Evolutionary conservation across 2,797 vertebrate species (phyloP).

Genomic region (Microctenopoma lineatum): DNA sequence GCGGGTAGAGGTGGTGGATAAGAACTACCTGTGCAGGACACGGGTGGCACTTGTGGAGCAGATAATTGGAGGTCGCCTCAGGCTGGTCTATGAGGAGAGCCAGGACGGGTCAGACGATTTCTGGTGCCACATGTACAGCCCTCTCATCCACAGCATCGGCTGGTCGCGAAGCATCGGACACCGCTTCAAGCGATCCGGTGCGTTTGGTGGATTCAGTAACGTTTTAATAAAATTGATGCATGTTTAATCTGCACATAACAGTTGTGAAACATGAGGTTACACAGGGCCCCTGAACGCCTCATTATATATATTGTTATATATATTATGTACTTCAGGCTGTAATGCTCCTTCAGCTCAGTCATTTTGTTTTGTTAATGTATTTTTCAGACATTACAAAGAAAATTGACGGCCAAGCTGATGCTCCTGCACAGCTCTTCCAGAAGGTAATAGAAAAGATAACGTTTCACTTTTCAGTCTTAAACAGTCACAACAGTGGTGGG

Average conservation of each 20-base stretch:
- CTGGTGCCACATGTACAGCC: constrained; percentile 99
- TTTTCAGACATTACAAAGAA: constrained; percentile 92
- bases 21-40: constrained; percentile 96
- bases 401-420: constrained; percentile 93
- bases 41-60: constrained; percentile 95
- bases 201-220: constrained; percentile 40
- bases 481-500: no score
- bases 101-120: constrained; percentile 96
- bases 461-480: background rate
- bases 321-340: no score
- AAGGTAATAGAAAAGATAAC: constrained; percentile 84
- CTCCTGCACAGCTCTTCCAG: constrained; percentile 90
- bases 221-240: background rate
- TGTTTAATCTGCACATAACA: no score
- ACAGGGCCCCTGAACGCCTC: no score
- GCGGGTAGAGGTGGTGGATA: constrained; percentile 98
- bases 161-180: constrained; percentile 99
- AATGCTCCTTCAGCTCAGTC: background rate
- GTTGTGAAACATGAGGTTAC: no score
- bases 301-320: no score
- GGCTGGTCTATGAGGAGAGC: constrained; percentile 95
- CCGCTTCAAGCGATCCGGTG: constrained; percentile 97
- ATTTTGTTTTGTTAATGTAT: constrained; percentile 12
- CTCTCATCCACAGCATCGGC: constrained; percentile 95
- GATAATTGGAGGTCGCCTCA: constrained; percentile 93